Conservation (phyloP, 2,113 vertebrate species). For the Brevimyrus niger region DNA sequence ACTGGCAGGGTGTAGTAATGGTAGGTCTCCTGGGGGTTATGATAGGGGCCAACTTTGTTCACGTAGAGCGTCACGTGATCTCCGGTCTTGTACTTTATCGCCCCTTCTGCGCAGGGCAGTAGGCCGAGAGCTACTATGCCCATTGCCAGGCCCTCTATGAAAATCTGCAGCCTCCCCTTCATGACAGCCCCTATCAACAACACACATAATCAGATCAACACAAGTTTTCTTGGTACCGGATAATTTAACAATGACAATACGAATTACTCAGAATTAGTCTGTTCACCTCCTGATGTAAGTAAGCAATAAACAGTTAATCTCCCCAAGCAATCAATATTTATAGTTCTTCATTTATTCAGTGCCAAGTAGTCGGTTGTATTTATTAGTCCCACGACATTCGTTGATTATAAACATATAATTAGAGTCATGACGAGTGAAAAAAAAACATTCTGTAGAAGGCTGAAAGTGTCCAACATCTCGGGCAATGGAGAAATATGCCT, state of each 20-base stretch:
- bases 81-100: conserved; percentile 63
- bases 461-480: background rate
- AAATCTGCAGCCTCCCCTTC: background rate
- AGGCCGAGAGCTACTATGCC: conserved; percentile 54
- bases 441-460: background rate
- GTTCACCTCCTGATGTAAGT: background rate
- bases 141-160: conserved; percentile 37
- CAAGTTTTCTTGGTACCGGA: background rate
- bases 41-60: conserved; percentile 90
- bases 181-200: background rate
- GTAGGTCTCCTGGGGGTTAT: conserved; percentile 90
- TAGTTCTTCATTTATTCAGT: background rate
- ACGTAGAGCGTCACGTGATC: conserved; percentile 78
- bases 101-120: conserved; percentile 45
- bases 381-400: background rate
- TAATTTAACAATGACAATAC: background rate
- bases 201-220: background rate
- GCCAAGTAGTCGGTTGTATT: background rate
- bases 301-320: background rate
- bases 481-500: background rate
- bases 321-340: background rate
- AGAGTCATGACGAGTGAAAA: background rate
- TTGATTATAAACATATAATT: background rate
- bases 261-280: background rate
- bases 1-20: conserved; percentile 86